A percentile compares a stretch with the other conserved stretches of the same genome.
phyloP scores from a whole-genome alignment of 2,888 invertebrate species.

The Ophion costatus region DNA sequence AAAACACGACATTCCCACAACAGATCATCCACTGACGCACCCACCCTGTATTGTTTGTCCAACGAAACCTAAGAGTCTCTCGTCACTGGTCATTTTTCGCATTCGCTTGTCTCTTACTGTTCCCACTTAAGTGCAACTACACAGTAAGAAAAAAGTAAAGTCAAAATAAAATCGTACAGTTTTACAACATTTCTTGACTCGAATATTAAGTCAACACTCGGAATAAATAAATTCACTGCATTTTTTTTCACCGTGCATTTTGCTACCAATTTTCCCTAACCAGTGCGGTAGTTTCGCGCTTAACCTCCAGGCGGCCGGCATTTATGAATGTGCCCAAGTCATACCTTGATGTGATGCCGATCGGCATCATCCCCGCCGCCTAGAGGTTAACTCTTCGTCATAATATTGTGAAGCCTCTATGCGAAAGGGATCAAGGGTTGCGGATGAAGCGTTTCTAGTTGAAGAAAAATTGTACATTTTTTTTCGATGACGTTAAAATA shows the following conservation, averaged over 20 bases:
- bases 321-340: no score
- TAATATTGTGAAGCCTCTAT: conserved; percentile 34
- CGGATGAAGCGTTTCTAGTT: conserved; percentile 32
- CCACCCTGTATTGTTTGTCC: conserved; percentile 18
- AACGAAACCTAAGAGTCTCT: conserved; percentile 18
- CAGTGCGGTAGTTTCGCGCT: conserved; percentile 32
- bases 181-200: no score
- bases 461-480: conserved; percentile 11
- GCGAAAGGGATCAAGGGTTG: conserved; percentile 62
- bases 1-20: not conserved
- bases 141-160: conserved; percentile 8
- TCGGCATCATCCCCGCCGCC: no score
- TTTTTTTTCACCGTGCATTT: no score
- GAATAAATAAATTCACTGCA: no score
- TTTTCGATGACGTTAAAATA: conserved; percentile 72
- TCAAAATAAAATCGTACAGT: not conserved
- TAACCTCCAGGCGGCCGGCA: no score
- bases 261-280: no score
- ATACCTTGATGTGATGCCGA: no score
- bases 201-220: no score
- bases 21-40: conserved; percentile 5
- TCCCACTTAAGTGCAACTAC: conserved; percentile 22
- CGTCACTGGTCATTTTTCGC: conserved; percentile 53
- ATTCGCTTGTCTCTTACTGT: conserved; percentile 36
- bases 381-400: no score